phyloP scores from a whole-genome alignment of 2,797 vertebrate genomes.

The Gallinago nigripennis region DNA sequence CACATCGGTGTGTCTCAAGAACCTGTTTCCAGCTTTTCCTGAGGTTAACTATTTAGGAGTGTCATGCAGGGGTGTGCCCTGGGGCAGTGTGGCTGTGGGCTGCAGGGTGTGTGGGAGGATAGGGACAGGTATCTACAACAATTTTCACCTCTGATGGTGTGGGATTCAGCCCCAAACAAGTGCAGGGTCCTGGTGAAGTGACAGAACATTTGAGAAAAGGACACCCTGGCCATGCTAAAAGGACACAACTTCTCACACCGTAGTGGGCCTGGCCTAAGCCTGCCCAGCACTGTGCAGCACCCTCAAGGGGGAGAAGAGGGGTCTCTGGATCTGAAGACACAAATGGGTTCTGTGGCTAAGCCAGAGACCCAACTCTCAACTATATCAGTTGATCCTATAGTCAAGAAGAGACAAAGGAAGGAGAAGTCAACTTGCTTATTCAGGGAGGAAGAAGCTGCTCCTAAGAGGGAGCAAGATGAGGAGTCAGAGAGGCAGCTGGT shows the following conservation, averaged over 20 bases:
- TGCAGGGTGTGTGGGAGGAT: background rate
- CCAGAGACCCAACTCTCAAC: background rate
- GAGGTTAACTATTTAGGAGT: background rate
- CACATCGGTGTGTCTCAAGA: background rate
- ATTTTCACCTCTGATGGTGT: background rate
- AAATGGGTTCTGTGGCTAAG: background rate
- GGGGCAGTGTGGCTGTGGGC: background rate
- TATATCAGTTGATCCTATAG: background rate
- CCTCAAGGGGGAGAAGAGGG: background rate
- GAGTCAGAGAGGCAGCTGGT: background rate
- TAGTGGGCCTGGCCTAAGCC: background rate
- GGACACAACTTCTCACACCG: accelerated
- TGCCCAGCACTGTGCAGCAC: background rate
- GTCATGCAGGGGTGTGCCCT: background rate
- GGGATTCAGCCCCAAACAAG: background rate
- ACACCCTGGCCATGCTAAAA: background rate
- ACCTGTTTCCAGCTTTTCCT: background rate
- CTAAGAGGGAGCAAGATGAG: background rate
- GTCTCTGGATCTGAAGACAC: background rate
- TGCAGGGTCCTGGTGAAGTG: background rate
- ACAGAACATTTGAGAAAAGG: background rate
- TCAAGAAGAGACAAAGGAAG: background rate
- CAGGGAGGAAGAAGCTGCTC: background rate
- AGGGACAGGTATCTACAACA: background rate
- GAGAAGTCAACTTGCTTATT: background rate